Evolutionary conservation across 1,140 invertebrate genomes (phyloP).

Genomic region (Zaprionus ghesquierei): DNA sequence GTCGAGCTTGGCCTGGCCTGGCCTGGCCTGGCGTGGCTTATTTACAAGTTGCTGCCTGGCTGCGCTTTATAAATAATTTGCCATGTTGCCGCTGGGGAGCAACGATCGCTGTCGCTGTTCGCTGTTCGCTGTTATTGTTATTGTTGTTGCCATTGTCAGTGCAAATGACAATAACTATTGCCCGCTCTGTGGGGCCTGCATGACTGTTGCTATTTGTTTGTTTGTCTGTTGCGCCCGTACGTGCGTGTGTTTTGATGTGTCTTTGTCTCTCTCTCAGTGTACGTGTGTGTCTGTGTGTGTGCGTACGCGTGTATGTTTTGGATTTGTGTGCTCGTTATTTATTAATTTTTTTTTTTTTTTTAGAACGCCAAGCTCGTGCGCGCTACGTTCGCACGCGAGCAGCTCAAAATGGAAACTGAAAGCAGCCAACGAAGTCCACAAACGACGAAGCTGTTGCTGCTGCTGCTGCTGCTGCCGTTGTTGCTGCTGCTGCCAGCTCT

Average conservation of each 20-base stretch:
- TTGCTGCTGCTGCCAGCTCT: slow-evolving; percentile 2
- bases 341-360: slow-evolving; percentile 2
- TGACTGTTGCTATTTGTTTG: background rate
- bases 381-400: slow-evolving; percentile 51
- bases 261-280: too few relatives aligned
- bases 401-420: slow-evolving; percentile 68
- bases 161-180: background rate
- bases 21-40: slow-evolving; percentile 8
- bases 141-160: slow-evolving; percentile 19
- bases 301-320: background rate
- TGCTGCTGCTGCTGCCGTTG: background rate
- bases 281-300: background rate
- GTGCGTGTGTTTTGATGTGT: background rate
- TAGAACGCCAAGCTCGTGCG: slow-evolving; percentile 10
- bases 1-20: background rate
- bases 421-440: slow-evolving; percentile 24
- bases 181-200: background rate
- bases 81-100: slow-evolving; percentile 44
- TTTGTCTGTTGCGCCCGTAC: background rate
- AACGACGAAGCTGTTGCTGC: slow-evolving; percentile 41
- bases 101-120: slow-evolving; percentile 18
- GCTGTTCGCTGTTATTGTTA: background rate
- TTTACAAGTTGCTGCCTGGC: slow-evolving; percentile 62
- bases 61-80: slow-evolving; percentile 62
- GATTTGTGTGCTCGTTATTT: background rate